Evolutionary conservation across 2,113 vertebrate genomes (phyloP).

Genomic region (Salvator merianae): DNA sequence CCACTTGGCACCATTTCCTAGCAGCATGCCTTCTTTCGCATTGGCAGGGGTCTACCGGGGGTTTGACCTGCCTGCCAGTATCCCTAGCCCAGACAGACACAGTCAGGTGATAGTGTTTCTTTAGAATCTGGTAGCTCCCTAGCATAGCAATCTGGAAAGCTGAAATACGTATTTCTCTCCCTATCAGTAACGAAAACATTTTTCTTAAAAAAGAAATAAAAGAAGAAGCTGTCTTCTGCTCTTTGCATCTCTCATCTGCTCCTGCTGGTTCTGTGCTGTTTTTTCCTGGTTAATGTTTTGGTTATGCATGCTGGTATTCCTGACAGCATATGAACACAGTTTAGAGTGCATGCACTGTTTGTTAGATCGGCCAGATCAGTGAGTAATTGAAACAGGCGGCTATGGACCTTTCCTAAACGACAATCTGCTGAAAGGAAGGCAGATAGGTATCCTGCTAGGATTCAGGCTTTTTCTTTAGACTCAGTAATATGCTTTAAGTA

Average conservation of each 20-base stretch:
- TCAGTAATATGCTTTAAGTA: not conserved
- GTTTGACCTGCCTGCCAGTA: too few species aligned
- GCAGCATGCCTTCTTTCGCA: too few species aligned
- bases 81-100: too few species aligned
- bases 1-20: too few species aligned
- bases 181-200: not conserved
- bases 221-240: not conserved
- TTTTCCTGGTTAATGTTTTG: not conserved
- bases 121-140: too few species aligned
- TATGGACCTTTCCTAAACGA: not conserved
- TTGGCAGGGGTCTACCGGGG: too few species aligned
- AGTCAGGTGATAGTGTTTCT: too few species aligned
- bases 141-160: not conserved
- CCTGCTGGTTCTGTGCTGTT: not conserved
- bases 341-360: too few species aligned
- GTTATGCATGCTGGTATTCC: too few species aligned
- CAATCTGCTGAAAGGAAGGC: not conserved
- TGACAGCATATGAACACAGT: not conserved
- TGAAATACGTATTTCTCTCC: not conserved
- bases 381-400: not conserved
- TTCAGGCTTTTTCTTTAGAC: not conserved
- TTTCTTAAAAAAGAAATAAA: not conserved
- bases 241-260: not conserved
- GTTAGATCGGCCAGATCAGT: not conserved
- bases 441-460: not conserved